Evolutionary conservation across 1,140 invertebrate species (phyloP), one percentile per base, ranked within the genome.

Genomic region (Gryllus bimaculatus): DNA sequence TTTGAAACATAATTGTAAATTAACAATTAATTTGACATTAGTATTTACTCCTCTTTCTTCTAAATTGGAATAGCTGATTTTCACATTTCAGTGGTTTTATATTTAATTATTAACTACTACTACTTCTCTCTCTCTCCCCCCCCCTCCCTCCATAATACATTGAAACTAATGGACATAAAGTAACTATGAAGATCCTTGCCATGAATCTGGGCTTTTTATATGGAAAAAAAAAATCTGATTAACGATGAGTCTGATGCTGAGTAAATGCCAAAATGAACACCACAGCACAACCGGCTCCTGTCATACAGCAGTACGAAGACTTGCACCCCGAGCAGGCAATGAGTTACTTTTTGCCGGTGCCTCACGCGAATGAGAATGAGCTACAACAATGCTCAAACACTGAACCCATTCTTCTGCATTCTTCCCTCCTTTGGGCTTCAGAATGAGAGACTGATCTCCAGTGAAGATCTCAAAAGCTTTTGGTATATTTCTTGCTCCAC

Each of bases 401-500:
- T 96, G 94, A 74, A 95, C 93, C 96, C 96, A 98, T 85, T 97
- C 93, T 86, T 97, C 95, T 13, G 95, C 95, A 85, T 97, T 95
- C 86, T 95, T 95, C n/a, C 94, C 93, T 84, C 96, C 95, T 86
- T 95, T 96, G 8, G 96, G 95, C 88, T 97, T 98, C 78, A 98
- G 89, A 82, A 97, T 94, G 82, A 96, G 91, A 10, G 94, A 95
- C 84, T 95, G 94, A 84, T 97, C 95, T 76, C 93, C 93, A 1
- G 96, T 97, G 86, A 98, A 98, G 81, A 98, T 97, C 88, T 98
- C 96, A 88, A 98, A 98, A 4, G 96, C 95, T 86, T 95, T 96
- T 12, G 96, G 95, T 83, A 98, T 96, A 84, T 95, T 95, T 78
- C 94, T 90, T 75, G 92, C 93, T 21, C 93, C 92, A 79, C 94